Evolutionary conservation across 2,797 vertebrate genomes (phyloP).

Genomic region (Malurus splendens): DNA sequence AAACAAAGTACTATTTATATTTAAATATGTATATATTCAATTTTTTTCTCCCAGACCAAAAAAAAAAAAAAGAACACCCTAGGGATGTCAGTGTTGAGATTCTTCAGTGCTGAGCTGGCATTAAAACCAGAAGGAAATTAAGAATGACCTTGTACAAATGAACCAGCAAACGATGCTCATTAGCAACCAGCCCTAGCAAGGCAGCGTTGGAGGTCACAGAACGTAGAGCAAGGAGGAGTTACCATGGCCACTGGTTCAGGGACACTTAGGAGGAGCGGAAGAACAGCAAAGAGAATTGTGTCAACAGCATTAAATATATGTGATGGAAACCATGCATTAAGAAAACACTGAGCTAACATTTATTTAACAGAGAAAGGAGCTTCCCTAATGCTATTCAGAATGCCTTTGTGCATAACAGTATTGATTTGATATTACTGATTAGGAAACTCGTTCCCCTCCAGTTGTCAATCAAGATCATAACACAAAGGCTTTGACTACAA

Average conservation of each 20-base stretch:
- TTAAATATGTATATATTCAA: background rate
- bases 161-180: constrained; percentile 30
- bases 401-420: background rate
- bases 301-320: background rate
- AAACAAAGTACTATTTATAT: background rate
- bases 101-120: background rate
- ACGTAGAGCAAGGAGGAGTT: background rate
- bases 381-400: background rate
- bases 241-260: constrained; percentile 39
- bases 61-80: background rate
- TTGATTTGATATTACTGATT: constrained; percentile 3
- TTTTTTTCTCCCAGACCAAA: background rate
- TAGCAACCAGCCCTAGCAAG: background rate
- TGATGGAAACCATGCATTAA: background rate
- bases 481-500: background rate
- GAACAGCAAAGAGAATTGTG: background rate
- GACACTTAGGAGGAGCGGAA: background rate
- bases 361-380: background rate
- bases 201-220: background rate
- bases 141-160: background rate
- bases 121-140: constrained; percentile 27
- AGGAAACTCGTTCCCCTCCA: background rate
- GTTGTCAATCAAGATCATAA: background rate
- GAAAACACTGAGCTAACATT: background rate
- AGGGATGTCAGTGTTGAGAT: background rate